A percentile compares a stretch with the other conserved stretches of the same genome.
These are phyloP conservation scores for Silurus asotus DNA, from an alignment of 2,113 vertebrate genomes.

Conservation along the genomic window DNA sequence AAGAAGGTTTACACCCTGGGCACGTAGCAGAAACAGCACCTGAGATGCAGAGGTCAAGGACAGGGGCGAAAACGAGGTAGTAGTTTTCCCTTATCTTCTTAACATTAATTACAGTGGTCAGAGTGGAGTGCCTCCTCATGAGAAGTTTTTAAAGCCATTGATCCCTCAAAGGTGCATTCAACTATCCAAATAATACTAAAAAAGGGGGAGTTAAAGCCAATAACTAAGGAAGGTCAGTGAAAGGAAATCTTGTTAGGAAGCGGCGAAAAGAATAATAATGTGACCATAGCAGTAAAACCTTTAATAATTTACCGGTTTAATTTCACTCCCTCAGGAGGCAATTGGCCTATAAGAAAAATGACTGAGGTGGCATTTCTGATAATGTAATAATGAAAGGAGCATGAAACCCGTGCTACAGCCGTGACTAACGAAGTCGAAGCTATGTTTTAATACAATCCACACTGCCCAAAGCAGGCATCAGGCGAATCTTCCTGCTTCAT, in stretches of 20 bases:
- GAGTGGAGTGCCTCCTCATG: background rate
- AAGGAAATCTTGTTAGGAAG: background rate
- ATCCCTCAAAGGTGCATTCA: background rate
- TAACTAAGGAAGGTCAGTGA: conserved; percentile 3
- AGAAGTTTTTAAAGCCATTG: background rate
- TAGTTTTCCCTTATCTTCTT: background rate
- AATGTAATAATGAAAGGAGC: conserved; percentile 14
- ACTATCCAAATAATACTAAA: conserved; percentile 5
- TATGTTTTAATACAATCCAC: background rate
- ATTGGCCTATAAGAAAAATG: conserved; percentile 34
- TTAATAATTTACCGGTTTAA: conserved; percentile 31
- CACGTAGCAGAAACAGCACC: conserved; percentile 33
- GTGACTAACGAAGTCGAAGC: background rate
- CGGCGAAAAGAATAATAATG: background rate
- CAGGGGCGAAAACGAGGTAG: conserved; percentile 2
- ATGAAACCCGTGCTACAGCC: background rate
- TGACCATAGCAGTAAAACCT: background rate
- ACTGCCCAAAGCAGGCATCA: background rate
- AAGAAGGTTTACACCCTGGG: background rate
- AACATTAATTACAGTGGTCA: conserved; percentile 16
- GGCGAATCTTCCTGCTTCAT: background rate
- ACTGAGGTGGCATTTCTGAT: conserved; percentile 28
- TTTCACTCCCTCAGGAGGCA: conserved; percentile 24
- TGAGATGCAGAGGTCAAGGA: conserved; percentile 31
- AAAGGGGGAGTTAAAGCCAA: background rate